Conservation (phyloP, 2,888 invertebrate genomes). For the Sinhomidia bicolor region DNA sequence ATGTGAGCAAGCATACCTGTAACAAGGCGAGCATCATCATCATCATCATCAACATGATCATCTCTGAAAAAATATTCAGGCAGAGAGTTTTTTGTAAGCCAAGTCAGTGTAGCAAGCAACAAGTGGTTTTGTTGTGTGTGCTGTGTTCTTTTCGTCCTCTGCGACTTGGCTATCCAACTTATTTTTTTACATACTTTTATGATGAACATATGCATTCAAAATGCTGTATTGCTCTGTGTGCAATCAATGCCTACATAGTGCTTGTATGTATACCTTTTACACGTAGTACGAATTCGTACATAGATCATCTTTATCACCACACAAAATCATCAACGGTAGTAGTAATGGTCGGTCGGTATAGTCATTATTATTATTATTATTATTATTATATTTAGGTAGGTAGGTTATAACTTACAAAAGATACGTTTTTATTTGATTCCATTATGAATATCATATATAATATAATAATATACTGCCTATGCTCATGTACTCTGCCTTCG, state of each 20-base stretch:
- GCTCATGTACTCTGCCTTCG: conserved; percentile 13
- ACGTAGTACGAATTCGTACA: background rate
- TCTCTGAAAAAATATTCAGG: background rate
- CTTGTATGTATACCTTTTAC: background rate
- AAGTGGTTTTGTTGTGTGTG: conserved; percentile 10
- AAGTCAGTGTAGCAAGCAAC: conserved; percentile 17
- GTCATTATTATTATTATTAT: background rate
- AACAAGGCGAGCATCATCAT: conserved; percentile 19
- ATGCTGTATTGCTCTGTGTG: too few species aligned
- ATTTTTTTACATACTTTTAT: background rate
- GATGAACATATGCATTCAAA: too few species aligned
- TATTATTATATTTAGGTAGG: too few species aligned
- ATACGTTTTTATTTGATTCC: background rate
- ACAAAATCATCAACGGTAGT: background rate
- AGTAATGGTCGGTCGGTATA: background rate
- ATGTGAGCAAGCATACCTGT: conserved; percentile 29
- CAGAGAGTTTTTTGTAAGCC: conserved; percentile 34
- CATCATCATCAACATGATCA: too few species aligned
- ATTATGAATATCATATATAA: background rate
- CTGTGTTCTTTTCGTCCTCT: background rate
- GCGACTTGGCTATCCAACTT: background rate
- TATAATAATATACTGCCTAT: too few species aligned
- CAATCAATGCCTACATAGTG: background rate
- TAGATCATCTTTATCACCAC: conserved; percentile 24
- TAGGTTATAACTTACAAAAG: too few species aligned